Conservation (phyloP, 2,113 vertebrate species). For the Piaya cayana region DNA sequence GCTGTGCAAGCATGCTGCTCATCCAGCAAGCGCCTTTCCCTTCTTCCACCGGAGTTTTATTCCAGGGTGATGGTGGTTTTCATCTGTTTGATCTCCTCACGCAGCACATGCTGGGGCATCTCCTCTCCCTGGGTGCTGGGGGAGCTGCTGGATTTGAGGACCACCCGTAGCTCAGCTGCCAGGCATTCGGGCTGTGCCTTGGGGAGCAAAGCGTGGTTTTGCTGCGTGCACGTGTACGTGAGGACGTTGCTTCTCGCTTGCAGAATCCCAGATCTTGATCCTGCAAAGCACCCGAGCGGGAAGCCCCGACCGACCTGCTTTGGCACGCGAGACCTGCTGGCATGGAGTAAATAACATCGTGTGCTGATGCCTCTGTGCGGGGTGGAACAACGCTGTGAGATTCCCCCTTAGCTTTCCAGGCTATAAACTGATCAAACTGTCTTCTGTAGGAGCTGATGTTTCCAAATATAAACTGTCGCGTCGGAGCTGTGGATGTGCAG, state of each 20-base stretch:
- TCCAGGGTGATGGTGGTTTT: rapidly evolving
- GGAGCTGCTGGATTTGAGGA: background rate
- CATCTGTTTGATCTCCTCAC: background rate
- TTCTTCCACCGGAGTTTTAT: background rate
- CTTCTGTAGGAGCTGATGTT: background rate
- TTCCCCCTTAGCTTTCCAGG: background rate
- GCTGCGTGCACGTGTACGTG: rapidly evolving
- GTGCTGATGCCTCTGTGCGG: background rate
- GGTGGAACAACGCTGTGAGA: background rate
- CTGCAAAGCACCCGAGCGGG: rapidly evolving
- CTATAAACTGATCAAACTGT: background rate
- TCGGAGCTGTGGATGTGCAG: background rate
- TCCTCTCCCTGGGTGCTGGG: rapidly evolving
- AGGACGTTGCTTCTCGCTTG: rapidly evolving
- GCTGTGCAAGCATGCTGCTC: background rate
- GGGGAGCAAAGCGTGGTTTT: background rate
- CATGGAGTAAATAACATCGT: background rate
- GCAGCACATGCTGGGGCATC: too few species aligned
- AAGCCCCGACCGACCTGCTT: background rate
- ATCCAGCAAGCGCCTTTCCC: background rate
- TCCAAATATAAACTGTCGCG: background rate
- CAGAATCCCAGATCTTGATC: rapidly evolving
- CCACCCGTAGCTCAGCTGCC: background rate
- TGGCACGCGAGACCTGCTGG: background rate
- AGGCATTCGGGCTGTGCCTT: rapidly evolving